Base-by-base conservation (phyloP, 2,888 invertebrate genomes). In the Yponomeuta sedellus region DNA sequence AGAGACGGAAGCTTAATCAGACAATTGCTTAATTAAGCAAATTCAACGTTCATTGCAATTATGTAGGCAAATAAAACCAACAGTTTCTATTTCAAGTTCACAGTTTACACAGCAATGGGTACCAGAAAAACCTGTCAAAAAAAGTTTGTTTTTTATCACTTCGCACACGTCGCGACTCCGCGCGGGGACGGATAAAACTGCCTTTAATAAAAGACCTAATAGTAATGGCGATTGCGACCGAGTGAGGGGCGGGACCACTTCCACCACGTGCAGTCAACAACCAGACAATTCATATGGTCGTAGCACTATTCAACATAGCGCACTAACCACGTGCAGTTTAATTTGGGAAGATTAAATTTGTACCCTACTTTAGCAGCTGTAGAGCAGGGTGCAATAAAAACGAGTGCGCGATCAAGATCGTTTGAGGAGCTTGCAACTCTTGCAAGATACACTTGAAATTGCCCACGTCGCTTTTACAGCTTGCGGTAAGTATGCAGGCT, bases 101-200 rank as follows among this genome's bases (percentile, higher is more conserved):
- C 44, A 16, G 44, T 52, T 52, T 16, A 52, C 44, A 5, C 44
- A 52, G 44, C 44, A 52, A 52, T 52, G 44, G 44, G 12, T 16
- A 52, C 12, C 44, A 52, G 16, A 8, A 52, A n/a, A 52, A 52
- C 44, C 5, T 52, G 1, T 52, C 16, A 52, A 52, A 52, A 52
- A 16, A 52, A 52, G 44, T 52, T 52, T 52, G 44, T 16, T 52
- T 34, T 34, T 34, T 52, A 52, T 52, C 44, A 16, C 44, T 19
- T 59, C 59, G 22, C 22, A 78, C 80, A 78, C 88, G 87, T 85
- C 83, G 74, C 75, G 74, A 76, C 74, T 72, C 76, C 74, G 63
- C 20, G 74, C 80, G 73, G 77, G 77, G 82, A 77, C 84, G 83
- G 78, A 80, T 80, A 82, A 72, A 74, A 88, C 89, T 86, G 80